phyloP scores from a whole-genome alignment of 2,797 vertebrate genomes.

The Lagorchestes hirsutus region DNA sequence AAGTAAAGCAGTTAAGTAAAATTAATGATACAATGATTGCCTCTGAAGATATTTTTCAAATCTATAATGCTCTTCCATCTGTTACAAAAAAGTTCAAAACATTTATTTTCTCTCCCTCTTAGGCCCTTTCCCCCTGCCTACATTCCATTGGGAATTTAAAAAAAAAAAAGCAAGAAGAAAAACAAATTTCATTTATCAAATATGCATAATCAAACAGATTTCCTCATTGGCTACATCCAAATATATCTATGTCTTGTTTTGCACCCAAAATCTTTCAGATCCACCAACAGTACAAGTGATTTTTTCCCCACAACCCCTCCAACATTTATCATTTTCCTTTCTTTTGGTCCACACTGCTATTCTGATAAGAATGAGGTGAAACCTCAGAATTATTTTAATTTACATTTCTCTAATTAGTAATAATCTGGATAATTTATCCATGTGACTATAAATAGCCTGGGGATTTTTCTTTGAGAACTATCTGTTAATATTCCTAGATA shows the following conservation, averaged over 20 bases:
- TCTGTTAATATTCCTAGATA: neutral
- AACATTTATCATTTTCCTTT: neutral
- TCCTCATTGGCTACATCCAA: neutral
- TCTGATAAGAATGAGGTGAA: neutral
- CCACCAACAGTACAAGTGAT: neutral
- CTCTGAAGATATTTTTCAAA: neutral
- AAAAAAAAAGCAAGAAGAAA: neutral
- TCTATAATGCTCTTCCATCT: neutral
- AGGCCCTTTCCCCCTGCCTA: too few relatives aligned
- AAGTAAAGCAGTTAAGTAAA: neutral
- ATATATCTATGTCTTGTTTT: neutral
- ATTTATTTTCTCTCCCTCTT: neutral
- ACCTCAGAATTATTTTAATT: neutral
- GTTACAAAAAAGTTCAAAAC: neutral
- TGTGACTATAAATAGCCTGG: neutral
- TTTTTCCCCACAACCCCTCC: neutral
- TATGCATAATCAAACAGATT: neutral
- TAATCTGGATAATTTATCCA: neutral
- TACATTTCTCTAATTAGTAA: neutral
- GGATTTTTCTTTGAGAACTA: neutral
- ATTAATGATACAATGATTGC: neutral
- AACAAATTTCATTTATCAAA: neutral
- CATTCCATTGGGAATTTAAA: neutral
- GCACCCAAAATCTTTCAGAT: neutral
- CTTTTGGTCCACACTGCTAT: neutral